Percentiles rank a stretch among this genome's conserved stretches.
Conservation (phyloP, 2,888 invertebrate species). For the Helicoverpa assulta region DNA sequence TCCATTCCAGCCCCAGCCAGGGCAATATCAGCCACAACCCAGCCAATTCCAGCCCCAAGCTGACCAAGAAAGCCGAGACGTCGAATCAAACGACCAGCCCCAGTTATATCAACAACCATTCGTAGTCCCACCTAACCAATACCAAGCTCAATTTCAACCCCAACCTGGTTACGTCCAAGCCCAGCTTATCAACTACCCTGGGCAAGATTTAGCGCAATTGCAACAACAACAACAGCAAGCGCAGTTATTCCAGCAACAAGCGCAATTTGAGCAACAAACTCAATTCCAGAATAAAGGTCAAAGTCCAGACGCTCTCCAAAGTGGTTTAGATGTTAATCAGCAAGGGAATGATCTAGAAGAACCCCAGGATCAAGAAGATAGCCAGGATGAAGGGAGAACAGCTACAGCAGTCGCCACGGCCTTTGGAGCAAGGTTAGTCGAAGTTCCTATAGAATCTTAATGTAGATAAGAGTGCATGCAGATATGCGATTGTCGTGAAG, state of each 20-base stretch:
- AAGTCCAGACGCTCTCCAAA: conserved; percentile 76
- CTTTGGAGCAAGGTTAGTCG: conserved; percentile 83
- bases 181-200: conserved; percentile 65
- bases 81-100: conserved; percentile 53
- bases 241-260: conserved; percentile 41
- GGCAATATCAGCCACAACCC: conserved; percentile 23
- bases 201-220: conserved; percentile 60
- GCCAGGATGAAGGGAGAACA: conserved; percentile 70
- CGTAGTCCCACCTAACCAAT: conserved; percentile 54
- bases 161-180: conserved; percentile 63
- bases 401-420: conserved; percentile 85
- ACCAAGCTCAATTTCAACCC: conserved; percentile 51
- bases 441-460: conserved; percentile 65
- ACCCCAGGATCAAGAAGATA: conserved; percentile 70
- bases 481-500: conserved; percentile 41
- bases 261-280: conserved; percentile 55
- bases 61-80: conserved; percentile 53
- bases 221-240: conserved; percentile 48
- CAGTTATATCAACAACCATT: conserved; percentile 60
- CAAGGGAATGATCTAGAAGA: conserved; percentile 82
- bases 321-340: conserved; percentile 81
- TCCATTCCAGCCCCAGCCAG: conserved; percentile 44
- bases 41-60: conserved; percentile 41
- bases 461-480: conserved; percentile 40
- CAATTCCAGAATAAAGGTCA: conserved; percentile 62